These are phyloP conservation scores for Himalopsyche kuldschensis DNA, from an alignment of 2,888 invertebrate species.

Conservation along the genomic window DNA sequence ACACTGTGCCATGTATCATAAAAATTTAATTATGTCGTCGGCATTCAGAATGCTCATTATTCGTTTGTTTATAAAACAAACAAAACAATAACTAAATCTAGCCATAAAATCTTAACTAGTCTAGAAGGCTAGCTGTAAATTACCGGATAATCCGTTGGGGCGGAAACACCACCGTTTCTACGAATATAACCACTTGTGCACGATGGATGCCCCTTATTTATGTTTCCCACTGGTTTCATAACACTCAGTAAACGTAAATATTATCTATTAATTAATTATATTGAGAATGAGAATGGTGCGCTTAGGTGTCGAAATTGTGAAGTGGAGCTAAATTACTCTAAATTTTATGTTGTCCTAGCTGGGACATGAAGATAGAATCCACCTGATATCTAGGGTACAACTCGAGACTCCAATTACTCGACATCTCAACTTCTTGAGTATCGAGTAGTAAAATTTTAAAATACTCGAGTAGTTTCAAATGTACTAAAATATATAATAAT, in stretches of 20 bases:
- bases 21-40: not conserved
- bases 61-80: not conserved
- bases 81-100: not conserved
- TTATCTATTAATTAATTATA: not conserved
- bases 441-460: too few species aligned
- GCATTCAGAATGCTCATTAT: not conserved
- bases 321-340: too few species aligned
- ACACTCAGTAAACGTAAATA: not conserved
- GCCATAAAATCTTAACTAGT: not conserved
- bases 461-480: too few species aligned
- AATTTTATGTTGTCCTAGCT: too few species aligned
- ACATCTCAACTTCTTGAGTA: too few species aligned
- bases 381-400: too few species aligned
- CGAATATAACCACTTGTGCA: not conserved
- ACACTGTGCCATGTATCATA: not conserved
- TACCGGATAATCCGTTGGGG: not conserved
- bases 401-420: too few species aligned
- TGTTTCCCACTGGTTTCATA: not conserved
- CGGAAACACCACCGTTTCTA: not conserved
- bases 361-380: too few species aligned
- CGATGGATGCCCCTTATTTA: not conserved
- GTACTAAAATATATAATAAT: too few species aligned
- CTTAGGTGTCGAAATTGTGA: too few species aligned
- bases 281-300: not conserved
- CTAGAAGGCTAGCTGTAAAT: not conserved